Conservation (phyloP, 2,888 invertebrate species). For the Nemapogon koenigi region DNA sequence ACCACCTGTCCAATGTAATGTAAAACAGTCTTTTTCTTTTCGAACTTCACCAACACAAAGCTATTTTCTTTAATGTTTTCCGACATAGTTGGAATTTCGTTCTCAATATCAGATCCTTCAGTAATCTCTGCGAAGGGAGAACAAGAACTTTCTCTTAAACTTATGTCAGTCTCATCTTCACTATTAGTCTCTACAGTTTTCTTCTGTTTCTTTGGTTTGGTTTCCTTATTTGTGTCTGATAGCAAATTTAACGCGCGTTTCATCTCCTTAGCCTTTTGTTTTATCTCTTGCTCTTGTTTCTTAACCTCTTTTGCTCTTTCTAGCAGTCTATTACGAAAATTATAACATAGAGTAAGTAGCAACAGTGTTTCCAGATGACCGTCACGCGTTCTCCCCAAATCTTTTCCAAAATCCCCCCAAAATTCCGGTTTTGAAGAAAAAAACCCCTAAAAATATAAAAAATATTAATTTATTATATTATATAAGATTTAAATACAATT, state of each 20-base stretch:
- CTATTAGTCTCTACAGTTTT: constrained; percentile 4
- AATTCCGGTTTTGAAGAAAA: too few species aligned
- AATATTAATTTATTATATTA: too few species aligned
- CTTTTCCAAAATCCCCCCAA: too few species aligned
- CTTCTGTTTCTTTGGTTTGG: constrained; percentile 9
- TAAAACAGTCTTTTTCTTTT: constrained; percentile 3
- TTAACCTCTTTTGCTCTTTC: too few species aligned
- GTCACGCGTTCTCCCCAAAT: too few species aligned
- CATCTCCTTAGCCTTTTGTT: too few species aligned
- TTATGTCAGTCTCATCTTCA: constrained; percentile 10
- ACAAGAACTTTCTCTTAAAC: constrained; percentile 8
- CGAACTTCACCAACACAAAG: constrained; percentile 5
- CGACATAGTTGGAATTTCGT: constrained; percentile 6
- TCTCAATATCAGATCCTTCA: constrained; percentile 2
- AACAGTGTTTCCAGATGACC: too few species aligned
- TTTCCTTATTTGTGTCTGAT: background rate
- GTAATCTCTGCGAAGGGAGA: constrained; percentile 3
- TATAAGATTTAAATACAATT: too few species aligned
- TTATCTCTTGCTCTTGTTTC: too few species aligned
- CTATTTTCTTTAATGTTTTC: background rate
- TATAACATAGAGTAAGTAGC: too few species aligned
- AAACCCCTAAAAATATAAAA: too few species aligned
- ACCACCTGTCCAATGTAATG: constrained; percentile 6
- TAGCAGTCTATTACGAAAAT: too few species aligned
- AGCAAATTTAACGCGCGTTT: constrained; percentile 1